Evolutionary conservation across 2,113 vertebrate species (phyloP).

Genomic region (Leptosomus discolor): DNA sequence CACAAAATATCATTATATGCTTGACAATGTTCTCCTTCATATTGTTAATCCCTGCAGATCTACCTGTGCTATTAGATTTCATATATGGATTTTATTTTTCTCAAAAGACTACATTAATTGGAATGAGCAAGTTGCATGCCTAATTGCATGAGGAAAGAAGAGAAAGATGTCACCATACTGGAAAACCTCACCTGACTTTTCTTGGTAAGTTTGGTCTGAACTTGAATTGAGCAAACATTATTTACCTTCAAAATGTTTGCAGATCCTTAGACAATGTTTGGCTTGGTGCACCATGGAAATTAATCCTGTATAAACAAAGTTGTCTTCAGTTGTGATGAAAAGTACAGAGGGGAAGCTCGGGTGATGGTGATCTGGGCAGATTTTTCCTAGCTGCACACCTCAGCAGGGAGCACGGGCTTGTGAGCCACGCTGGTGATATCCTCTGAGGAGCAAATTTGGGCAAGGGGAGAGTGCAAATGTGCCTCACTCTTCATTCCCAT

Average conservation of each 20-base stretch:
- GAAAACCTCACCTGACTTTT: not conserved
- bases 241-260: not conserved
- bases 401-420: not conserved
- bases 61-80: constrained; percentile 51
- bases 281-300: not conserved
- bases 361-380: not conserved
- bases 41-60: constrained; percentile 15
- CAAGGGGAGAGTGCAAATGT: not conserved
- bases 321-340: not conserved
- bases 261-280: not conserved
- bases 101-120: not conserved
- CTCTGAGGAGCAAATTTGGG: not conserved
- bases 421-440: accelerated
- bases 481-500: not conserved
- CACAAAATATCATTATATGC: constrained; percentile 48
- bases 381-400: not conserved
- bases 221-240: not conserved
- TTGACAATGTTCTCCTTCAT: constrained; percentile 52
- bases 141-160: not conserved
- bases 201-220: not conserved
- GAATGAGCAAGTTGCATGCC: not conserved
- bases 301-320: not conserved
- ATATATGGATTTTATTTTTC: constrained; percentile 1
- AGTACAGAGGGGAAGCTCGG: not conserved
- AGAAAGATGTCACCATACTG: not conserved